Conservation (phyloP, 2,797 vertebrate genomes). For the Corythornis leucogaster region DNA sequence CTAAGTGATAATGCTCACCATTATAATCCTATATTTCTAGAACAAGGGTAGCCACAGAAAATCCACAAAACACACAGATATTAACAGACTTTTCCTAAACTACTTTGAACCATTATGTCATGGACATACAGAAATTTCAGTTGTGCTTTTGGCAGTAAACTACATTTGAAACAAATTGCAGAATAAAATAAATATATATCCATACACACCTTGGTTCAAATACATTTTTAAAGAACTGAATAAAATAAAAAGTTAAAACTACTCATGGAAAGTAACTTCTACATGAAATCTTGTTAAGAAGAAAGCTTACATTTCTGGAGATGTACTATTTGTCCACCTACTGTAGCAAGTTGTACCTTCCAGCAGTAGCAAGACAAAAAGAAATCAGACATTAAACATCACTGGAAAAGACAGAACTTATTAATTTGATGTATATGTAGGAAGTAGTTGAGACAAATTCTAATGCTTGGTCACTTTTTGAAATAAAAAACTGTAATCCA, state of each 20-base stretch:
- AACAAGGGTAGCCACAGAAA: neutral
- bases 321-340: slow-evolving; percentile 39
- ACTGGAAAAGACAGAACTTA: neutral
- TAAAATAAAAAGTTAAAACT: neutral
- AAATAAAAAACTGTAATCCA: neutral
- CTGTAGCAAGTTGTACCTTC: slow-evolving; percentile 39
- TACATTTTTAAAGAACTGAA: neutral
- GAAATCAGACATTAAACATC: slow-evolving; percentile 36
- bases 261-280: neutral
- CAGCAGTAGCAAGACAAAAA: slow-evolving; percentile 22
- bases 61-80: neutral
- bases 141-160: neutral
- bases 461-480: neutral
- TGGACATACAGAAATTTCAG: neutral
- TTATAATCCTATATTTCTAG: neutral
- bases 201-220: neutral
- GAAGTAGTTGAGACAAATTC: neutral
- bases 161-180: neutral
- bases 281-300: neutral
- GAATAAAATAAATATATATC: neutral
- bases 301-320: slow-evolving; percentile 42
- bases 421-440: neutral
- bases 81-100: neutral
- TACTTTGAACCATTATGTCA: neutral
- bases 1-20: neutral